Base-by-base conservation (phyloP, 2,797 vertebrate species). In the Galagoides demidoff region DNA sequence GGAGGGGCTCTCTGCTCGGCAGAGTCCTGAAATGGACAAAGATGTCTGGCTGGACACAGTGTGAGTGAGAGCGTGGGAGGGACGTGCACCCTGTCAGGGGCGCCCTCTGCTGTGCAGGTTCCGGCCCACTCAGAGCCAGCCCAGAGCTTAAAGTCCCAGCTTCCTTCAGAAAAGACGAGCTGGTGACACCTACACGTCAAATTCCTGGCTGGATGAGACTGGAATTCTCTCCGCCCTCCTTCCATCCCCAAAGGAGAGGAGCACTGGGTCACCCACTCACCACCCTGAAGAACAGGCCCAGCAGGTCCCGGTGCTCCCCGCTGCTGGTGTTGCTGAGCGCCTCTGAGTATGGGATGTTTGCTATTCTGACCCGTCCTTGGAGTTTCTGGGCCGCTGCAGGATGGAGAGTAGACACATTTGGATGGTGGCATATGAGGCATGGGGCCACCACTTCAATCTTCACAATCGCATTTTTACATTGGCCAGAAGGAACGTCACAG, bases 301-400 rank as follows among this genome's bases (percentile, higher is more conserved):
- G 98, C 90, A 99, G 99, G 49, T 97, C 97, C 70, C 20, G 97
- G 93, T 98, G 98, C 74, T 98, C 98, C 94, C 96, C 81, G 94
- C 99, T 99, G 98, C 98, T 98, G 7, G 86, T 1, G 22, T 99
- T 98, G 59, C 71, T 87, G 81, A 99, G 98, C 68, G 97, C 97
- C 0, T 92, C 85, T 0, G 97, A 98, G 88, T 99, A 99, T 45
- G 88, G 9, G 78, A 99, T 1, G 7, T 99, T 99, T 37, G 97
- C 98, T 70, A 99, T 97, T 77, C 88, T 86, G 29, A 98, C 97
- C 10, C 91, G 97, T 39, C 98, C 99, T 0, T 94, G 94, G 73
- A 99, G 97, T 29, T 96, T 99, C 97, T 95, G 98, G 94, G 98
- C 98, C 85, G 92, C 99, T 99, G 97, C 27, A 92, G 96, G 92